Evolutionary conservation across 1,140 invertebrate genomes (phyloP), one percentile per base, ranked within the genome.

Genomic region (Scaptomyza graminum): DNA sequence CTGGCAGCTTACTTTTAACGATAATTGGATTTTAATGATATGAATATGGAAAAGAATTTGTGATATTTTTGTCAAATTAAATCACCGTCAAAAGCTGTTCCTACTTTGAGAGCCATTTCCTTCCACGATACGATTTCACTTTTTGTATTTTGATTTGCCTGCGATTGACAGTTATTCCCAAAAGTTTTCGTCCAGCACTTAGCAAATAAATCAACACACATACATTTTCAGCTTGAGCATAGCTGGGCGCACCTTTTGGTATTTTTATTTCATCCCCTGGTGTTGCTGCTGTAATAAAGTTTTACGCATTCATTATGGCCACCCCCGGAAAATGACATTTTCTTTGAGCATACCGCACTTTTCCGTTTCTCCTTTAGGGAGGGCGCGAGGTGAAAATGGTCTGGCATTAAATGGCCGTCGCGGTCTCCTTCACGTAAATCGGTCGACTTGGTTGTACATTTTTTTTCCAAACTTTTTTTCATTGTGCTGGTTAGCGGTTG

Each of bases 281-380:
- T 22, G 6, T 25, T 34, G 56, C 54, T 16, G 64, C 64, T 61
- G 69, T 55, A 67, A 73, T 73, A 67, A 73, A 73, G 55, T 73
- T 73, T 61, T 67, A 73, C 69, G 69, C 64, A 73, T 73, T 73
- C 69, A 73, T 73, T 73, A 73, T 68, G 64, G 64, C 56, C 69
- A 67, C 12, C 37, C 64, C 63, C 56, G 56, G 69, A 67, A 73
- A 73, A 73, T 73, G 64, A 49, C 69, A 73, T 67, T 68, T 73
- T 73, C 69, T 73, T 73, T 67, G 69, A 67, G 69, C 43, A 46
- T 52, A 41, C 51, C 55, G 41, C 43, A 56, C 56, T 76, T 67
- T 76, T 76, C 61, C 72, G 61, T 43, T 71, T 52, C 60, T 47
- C 15, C 34, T 60, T 50, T 44, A 9, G 50, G 34, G 5, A 9